phyloP scores from a whole-genome alignment of 2,113 vertebrate species.

The Trachemys scripta region DNA sequence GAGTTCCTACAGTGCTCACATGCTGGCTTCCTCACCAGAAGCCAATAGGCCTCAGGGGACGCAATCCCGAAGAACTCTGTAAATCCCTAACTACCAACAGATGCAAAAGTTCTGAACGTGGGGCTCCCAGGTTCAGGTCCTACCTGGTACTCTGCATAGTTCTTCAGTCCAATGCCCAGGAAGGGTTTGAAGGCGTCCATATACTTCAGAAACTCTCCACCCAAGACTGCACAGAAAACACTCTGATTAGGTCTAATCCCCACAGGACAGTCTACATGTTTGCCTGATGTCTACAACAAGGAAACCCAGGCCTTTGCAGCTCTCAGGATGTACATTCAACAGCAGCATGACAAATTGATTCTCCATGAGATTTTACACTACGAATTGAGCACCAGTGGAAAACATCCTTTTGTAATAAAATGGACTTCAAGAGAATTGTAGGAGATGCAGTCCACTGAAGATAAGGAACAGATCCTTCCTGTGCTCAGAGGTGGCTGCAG shows the following conservation, averaged over 20 bases:
- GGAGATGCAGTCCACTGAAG: neutral
- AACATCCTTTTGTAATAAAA: accelerated
- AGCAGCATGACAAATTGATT: neutral
- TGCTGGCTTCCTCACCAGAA: neutral
- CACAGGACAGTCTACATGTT: accelerated
- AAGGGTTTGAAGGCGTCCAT: conserved; percentile 99
- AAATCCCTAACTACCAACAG: neutral
- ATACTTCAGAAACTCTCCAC: conserved; percentile 96
- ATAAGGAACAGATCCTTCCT: neutral
- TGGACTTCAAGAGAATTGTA: accelerated
- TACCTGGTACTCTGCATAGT: conserved; percentile 98
- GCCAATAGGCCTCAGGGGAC: neutral
- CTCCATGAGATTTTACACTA: accelerated
- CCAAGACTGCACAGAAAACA: conserved; percentile 85
- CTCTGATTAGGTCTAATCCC: neutral
- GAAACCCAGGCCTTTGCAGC: accelerated
- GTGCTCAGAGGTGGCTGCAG: accelerated
- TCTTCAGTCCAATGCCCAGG: conserved; percentile 96
- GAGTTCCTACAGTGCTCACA: neutral
- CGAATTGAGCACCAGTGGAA: neutral
- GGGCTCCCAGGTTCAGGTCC: neutral
- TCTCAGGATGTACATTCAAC: neutral
- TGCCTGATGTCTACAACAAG: neutral
- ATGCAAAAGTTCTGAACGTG: neutral
- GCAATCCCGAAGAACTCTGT: neutral